Conservation (phyloP, 2,113 vertebrate genomes). For the Nibea coibor region DNA sequence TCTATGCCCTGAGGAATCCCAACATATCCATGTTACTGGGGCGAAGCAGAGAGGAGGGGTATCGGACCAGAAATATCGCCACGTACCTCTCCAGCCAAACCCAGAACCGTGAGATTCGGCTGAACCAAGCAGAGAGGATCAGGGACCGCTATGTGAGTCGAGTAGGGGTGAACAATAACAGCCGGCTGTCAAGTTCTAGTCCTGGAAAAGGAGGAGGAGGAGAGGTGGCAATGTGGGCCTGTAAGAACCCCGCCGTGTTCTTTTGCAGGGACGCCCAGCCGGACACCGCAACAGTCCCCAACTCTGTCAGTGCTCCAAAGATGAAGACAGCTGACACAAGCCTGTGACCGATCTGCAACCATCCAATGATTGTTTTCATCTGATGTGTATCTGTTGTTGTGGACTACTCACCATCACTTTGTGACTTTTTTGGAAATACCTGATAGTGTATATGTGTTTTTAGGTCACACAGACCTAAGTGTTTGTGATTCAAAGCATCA, state of each 20-base stretch:
- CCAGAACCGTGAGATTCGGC: slow-evolving; percentile 66
- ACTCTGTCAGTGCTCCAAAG: slow-evolving; percentile 70
- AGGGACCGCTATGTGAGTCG: slow-evolving; percentile 83
- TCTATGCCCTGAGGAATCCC: slow-evolving; percentile 93
- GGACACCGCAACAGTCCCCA: slow-evolving; percentile 73
- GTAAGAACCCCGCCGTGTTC: slow-evolving; percentile 91
- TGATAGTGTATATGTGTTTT: not conserved
- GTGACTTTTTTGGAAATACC: not conserved
- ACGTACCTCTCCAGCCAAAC: slow-evolving; percentile 84
- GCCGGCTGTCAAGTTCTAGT: slow-evolving; percentile 83
- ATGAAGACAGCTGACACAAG: slow-evolving; percentile 85
- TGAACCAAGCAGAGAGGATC: slow-evolving; percentile 77
- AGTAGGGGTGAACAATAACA: slow-evolving; percentile 77
- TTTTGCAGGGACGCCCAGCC: slow-evolving; percentile 90
- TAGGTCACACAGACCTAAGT: not conserved
- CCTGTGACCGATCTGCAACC: slow-evolving; percentile 74
- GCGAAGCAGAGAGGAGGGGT: slow-evolving; percentile 90
- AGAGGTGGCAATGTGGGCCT: slow-evolving; percentile 93
- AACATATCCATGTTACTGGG: slow-evolving; percentile 91
- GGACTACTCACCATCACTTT: not conserved
- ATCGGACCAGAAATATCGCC: slow-evolving; percentile 90
- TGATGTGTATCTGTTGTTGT: not conserved
- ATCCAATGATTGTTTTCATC: not conserved
- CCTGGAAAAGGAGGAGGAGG: slow-evolving; percentile 76
- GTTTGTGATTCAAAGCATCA: not conserved